Evolutionary conservation across 2,797 vertebrate species (phyloP).

Genomic region (Octomys mimax): DNA sequence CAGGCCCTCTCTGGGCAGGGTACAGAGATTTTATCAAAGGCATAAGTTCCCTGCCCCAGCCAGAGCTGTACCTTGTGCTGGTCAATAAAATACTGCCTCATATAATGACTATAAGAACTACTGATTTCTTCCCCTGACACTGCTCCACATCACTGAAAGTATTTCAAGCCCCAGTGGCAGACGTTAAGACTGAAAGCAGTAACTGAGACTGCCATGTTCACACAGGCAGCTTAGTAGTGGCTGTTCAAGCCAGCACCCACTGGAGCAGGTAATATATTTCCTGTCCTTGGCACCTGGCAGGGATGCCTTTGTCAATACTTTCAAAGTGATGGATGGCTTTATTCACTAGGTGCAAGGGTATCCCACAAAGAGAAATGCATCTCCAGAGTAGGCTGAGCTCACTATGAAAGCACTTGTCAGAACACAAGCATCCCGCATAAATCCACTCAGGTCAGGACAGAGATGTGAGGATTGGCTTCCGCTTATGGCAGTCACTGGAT

Average conservation of each 20-base stretch:
- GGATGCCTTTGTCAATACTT: neutral
- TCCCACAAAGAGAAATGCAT: neutral
- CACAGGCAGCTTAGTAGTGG: neutral
- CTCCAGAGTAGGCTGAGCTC: neutral
- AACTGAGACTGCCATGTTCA: neutral
- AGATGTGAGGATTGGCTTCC: neutral
- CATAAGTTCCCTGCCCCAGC: neutral
- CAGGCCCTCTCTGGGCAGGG: too few species aligned
- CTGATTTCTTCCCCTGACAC: neutral
- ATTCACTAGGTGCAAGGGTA: neutral
- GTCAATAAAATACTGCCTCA: neutral
- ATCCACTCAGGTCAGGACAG: neutral
- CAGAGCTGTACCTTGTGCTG: accelerated
- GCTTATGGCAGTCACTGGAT: too few species aligned
- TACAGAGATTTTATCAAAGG: neutral
- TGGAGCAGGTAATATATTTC: neutral
- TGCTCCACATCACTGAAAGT: neutral
- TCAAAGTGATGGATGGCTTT: neutral
- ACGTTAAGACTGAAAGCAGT: neutral
- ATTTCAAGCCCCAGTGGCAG: neutral
- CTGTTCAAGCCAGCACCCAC: neutral
- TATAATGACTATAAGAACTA: neutral
- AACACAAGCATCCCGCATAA: neutral
- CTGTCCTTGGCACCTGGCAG: neutral
- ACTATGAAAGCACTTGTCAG: neutral